A percentile compares a stretch with the other conserved stretches of the same genome.
These are phyloP conservation scores for Steinernema hermaphroditum DNA, from an alignment of 2,888 invertebrate species.

Conservation along the genomic window DNA sequence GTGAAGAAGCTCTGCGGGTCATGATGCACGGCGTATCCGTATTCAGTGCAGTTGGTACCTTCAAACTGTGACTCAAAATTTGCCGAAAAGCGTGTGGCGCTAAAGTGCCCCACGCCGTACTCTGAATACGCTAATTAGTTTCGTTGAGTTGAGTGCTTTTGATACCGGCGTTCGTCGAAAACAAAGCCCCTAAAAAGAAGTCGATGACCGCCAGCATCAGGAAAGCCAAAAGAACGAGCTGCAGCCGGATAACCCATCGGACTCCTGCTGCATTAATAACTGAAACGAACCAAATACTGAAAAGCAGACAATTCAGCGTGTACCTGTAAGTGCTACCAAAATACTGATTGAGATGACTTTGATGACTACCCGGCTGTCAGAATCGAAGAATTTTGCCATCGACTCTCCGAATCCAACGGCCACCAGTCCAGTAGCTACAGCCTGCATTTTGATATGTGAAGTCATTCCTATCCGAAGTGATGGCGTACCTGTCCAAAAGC, in stretches of 20 bases:
- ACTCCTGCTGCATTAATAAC: constrained; percentile 92
- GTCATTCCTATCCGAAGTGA: neutral
- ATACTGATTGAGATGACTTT: constrained; percentile 85
- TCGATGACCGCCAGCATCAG: constrained; percentile 86
- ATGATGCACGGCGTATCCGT: constrained; percentile 72
- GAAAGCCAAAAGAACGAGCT: constrained; percentile 83
- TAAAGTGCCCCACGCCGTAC: constrained; percentile 84
- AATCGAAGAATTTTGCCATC: constrained; percentile 81
- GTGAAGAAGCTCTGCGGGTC: constrained; percentile 86
- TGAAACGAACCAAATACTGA: constrained; percentile 51
- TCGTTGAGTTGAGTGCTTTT: neutral
- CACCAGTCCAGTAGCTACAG: constrained; percentile 92
- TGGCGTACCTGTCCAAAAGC: constrained; percentile 87
- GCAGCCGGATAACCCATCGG: constrained; percentile 94
- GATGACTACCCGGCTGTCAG: constrained; percentile 77
- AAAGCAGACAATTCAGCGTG: neutral
- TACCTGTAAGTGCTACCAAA: constrained; percentile 78
- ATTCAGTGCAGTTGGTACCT: constrained; percentile 37
- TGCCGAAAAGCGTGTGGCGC: constrained; percentile 76
- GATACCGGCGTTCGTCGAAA: constrained; percentile 77
- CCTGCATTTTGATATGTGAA: constrained; percentile 72
- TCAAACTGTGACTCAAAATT: constrained; percentile 76
- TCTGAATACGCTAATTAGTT: constrained; percentile 66
- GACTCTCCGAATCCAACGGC: constrained; percentile 96
- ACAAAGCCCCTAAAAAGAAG: constrained; percentile 89